Conservation (phyloP, 1,140 invertebrate genomes). For the Archegozetes longisetosus region DNA sequence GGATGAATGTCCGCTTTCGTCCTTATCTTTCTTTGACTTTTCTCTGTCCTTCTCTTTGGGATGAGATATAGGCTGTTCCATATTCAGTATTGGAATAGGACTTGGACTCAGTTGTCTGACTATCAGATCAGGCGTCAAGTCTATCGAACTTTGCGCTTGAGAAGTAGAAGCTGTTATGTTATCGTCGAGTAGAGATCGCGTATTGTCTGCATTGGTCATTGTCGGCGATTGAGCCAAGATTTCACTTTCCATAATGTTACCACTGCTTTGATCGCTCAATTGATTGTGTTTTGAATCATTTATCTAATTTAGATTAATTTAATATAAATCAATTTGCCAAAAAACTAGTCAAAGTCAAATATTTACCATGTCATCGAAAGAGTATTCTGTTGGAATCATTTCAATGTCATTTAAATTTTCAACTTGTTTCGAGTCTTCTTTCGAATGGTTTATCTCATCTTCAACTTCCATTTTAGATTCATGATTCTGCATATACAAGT, state of each 20-base stretch:
- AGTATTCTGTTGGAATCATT: background rate
- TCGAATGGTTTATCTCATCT: background rate
- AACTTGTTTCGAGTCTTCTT: background rate
- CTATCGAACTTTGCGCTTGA: background rate
- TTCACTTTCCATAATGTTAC: background rate
- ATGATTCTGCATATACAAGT: too few relatives aligned
- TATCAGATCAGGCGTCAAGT: background rate
- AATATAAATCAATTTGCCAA: background rate
- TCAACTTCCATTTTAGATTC: background rate
- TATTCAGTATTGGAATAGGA: background rate
- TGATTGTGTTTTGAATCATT: background rate
- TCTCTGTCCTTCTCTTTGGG: slow-evolving; percentile 3
- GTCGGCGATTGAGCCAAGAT: background rate
- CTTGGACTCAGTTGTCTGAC: background rate
- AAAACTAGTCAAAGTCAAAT: too few relatives aligned
- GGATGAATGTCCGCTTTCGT: slow-evolving; percentile 1
- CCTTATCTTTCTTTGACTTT: slow-evolving; percentile 12
- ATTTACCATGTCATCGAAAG: background rate
- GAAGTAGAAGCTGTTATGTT: background rate
- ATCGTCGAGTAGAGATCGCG: too few relatives aligned
- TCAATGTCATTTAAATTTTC: background rate
- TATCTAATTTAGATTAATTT: background rate
- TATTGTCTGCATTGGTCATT: background rate
- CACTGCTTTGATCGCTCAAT: too few relatives aligned
- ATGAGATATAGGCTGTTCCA: background rate